Base-by-base conservation (phyloP, 2,888 invertebrate genomes). In the Agrochola lota region DNA sequence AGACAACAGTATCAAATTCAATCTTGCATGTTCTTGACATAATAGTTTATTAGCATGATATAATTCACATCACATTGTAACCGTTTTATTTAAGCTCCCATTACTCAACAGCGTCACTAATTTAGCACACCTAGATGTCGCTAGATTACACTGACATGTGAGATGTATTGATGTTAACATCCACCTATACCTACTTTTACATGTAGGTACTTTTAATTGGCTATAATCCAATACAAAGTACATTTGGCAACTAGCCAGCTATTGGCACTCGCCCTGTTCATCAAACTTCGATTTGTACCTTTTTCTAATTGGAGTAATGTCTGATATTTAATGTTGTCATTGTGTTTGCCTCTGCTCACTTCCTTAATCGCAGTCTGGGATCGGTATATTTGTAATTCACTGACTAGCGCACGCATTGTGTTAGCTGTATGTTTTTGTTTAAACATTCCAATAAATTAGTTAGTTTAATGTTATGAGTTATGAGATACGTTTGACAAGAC, bases 211-310 rank as follows among this genome's bases (percentile, higher is more conserved):
- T 95, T 96, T 96, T 96, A 96, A 96, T 96, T 96, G 96, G 96
- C 96, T 94, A 90, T 95, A 95, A 96, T 96, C 96, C 96, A 96
- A 96, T 95, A 94, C 95, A 95, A 96, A 96, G 95, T 96, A 95
- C 95, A 94, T 94, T 93, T 96, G 96, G 96, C 95, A 89, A 5
- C 11, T 1, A 55, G 94, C 96, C 96, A 96, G 89, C 90, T 93
- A 95, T 96, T 92, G 95, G 94, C 95, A 94, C 94, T 95, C 90
- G 93, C 92, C 92, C 93, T 94, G 94, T 95, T 94, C 95, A 95
- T 96, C 95, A 95, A 95, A 95, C 91, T 93, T 96, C 91, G 94
- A 95, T 96, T 96, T 96, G 91, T 94, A 93, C 92, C 93, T 95
- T 96, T 95, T 96, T 95, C 91, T 92, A 93, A 95, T 95, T 94